Base-by-base conservation (phyloP, 2,888 invertebrate genomes). In the Dryadula phaetusa region DNA sequence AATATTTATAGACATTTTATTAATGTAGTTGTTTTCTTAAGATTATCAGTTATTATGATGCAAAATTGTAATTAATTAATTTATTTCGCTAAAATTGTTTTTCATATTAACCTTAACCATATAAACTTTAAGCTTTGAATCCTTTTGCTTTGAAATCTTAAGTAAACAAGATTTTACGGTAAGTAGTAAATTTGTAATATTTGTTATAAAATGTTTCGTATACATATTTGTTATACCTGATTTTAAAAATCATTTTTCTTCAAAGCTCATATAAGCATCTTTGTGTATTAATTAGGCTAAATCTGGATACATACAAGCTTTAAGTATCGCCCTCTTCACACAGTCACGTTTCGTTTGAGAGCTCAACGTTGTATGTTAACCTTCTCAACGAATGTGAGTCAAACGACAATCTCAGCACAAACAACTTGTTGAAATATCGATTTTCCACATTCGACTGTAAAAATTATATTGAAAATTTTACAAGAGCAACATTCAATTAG, bases 271-370 rank as follows among this genome's bases (percentile, higher is more conserved):
- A 1, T 20, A 37, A 49, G n/a, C 8, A 49, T 64, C 34, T 53
- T 64, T 53, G 47, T 61, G 64, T 47, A 25, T 42, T 68, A 64
- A 64, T 65, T 61, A 62, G 22, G 47, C 40, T 49, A 54, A 64
- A 61, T 68, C 49, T 42, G 47, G 62, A 56, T 60, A 60, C 52
- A 60, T 37, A 60, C 60, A 63, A 47, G 54, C 25, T 47, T 40
- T 61, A 54, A 68, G 68, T 54, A 47, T 32, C 42, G 34, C 46
- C 54, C 18, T 49, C 44, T 62, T 61, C 14, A 56, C 40, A 34
- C 20, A 47, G 68, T 64, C 68, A 68, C 64, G 68, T 68, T 64
- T 62, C 46, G 40, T 40, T 54, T 58, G 40, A 40, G 22, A 61
- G 40, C 61, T 49, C 46, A 28, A 49, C 16, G 53, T 65, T 4